Evolutionary conservation across 2,113 vertebrate genomes (phyloP), one percentile per base, ranked within the genome.

Genomic region (Balaeniceps rex): DNA sequence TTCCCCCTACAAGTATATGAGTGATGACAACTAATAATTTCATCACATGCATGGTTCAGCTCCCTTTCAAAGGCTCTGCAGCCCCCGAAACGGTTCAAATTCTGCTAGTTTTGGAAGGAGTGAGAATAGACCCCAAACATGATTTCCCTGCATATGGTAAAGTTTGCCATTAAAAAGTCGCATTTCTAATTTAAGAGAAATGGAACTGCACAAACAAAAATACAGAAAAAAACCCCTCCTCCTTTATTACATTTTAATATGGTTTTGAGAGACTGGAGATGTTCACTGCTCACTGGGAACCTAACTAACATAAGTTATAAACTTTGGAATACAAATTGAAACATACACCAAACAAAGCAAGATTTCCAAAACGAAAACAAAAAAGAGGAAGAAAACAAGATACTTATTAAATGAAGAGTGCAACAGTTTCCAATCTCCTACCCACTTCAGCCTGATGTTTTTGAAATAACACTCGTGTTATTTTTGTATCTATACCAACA

Each of bases 1-100:
- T 8, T 28, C 72, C 28, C 71, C 36, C 33, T 10, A 3, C 76
- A 19, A 0, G 0, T 3, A 4, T 5, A 7, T 1, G 22, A 55
- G 26, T 5, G 31, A 68, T 1, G 2, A 60, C 7, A 55, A 36
- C 25, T 11, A 23, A 29, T 26, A 34, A 29, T 42, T 34, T 24
- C 61, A 12, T 22, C 4, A 9, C 1, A 8, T 5, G 3, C n/a
- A 11, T 9, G 14, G 29, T 28, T 22, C 66, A 36, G 26, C 11
- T 79, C 36, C 36, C 13, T 47, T 18, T 4, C n/a, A 25, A 69
- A 66, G 46, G 46, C 52, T 42, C 70, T 47, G 64, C 64, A 66
- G 65, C n/a, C 44, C 49, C 64, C 28, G 15, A 14, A 71, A n/a
- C 29, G 31, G 18, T 42, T 58, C 28, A 38, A 51, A 16, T n/a